phyloP scores from a whole-genome alignment of 2,888 invertebrate genomes.

The Zootermopsis nevadensis region DNA sequence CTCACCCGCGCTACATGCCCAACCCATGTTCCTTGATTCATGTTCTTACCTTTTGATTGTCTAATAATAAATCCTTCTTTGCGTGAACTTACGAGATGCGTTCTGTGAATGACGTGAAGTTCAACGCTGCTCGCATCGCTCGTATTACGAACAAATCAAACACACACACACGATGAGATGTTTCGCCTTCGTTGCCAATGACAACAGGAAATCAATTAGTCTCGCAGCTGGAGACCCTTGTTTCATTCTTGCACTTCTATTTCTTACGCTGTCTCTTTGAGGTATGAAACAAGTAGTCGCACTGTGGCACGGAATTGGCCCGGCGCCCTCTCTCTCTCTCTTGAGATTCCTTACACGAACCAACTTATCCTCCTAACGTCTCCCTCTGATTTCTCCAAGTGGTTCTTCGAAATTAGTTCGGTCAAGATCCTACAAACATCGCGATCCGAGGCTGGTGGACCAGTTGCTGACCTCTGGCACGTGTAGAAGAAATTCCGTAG shows the following conservation, averaged over 20 bases:
- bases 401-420: not conserved
- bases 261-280: not conserved
- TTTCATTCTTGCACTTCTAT: not conserved
- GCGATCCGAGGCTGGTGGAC: not conserved
- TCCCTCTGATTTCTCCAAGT: not conserved
- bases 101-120: too few species aligned
- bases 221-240: not conserved
- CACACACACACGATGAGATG: too few species aligned
- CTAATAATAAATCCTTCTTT: too few species aligned
- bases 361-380: not conserved
- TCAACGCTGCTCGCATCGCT: too few species aligned
- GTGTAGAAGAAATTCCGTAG: too few species aligned
- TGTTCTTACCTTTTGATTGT: too few species aligned
- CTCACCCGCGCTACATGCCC: too few species aligned
- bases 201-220: not conserved
- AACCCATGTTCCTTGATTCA: too few species aligned
- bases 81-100: too few species aligned
- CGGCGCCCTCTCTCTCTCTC: not conserved
- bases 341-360: not conserved
- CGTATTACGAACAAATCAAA: too few species aligned
- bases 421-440: not conserved
- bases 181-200: not conserved
- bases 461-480: too few species aligned
- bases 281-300: not conserved
- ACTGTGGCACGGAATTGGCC: not conserved